Conservation (phyloP, 2,888 invertebrate genomes). For the Venusia cambrica region DNA sequence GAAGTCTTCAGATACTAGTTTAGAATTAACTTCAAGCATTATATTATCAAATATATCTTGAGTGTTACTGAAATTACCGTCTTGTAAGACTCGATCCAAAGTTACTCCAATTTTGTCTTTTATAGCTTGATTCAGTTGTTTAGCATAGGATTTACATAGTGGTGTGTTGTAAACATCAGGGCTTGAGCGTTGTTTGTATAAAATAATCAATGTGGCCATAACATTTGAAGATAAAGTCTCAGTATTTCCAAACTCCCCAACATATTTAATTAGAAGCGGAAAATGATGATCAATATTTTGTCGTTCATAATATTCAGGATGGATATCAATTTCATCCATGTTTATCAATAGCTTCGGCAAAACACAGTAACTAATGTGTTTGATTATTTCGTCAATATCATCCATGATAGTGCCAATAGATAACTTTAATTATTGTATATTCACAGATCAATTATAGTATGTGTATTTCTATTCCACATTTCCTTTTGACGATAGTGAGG, state of each 20-base stretch:
- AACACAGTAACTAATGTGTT: slow-evolving; percentile 42
- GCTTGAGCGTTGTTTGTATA: slow-evolving; percentile 50
- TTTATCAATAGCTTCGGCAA: slow-evolving; percentile 52
- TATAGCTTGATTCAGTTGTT: slow-evolving; percentile 47
- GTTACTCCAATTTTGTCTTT: slow-evolving; percentile 39
- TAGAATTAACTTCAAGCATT: slow-evolving; percentile 52
- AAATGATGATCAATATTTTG: slow-evolving; percentile 42
- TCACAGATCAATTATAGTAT: too few relatives aligned
- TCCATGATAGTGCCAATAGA: slow-evolving; percentile 26
- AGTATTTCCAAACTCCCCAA: slow-evolving; percentile 38
- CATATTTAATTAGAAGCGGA: slow-evolving; percentile 41
- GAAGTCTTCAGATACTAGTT: slow-evolving; percentile 50
- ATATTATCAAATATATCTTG: slow-evolving; percentile 59
- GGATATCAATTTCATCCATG: slow-evolving; percentile 47
- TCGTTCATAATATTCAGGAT: slow-evolving; percentile 49
- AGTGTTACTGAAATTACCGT: slow-evolving; percentile 36
- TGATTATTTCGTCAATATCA: slow-evolving; percentile 29
- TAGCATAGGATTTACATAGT: slow-evolving; percentile 38
- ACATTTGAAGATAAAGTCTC: slow-evolving; percentile 33
- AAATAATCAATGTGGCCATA: slow-evolving; percentile 47
- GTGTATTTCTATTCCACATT: too few relatives aligned
- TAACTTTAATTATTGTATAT: background rate
- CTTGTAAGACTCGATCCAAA: slow-evolving; percentile 42
- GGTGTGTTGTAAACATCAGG: slow-evolving; percentile 51
- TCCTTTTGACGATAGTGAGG: too few relatives aligned